Base-by-base conservation (phyloP, 2,113 vertebrate species). In the Trogon melanurus region DNA sequence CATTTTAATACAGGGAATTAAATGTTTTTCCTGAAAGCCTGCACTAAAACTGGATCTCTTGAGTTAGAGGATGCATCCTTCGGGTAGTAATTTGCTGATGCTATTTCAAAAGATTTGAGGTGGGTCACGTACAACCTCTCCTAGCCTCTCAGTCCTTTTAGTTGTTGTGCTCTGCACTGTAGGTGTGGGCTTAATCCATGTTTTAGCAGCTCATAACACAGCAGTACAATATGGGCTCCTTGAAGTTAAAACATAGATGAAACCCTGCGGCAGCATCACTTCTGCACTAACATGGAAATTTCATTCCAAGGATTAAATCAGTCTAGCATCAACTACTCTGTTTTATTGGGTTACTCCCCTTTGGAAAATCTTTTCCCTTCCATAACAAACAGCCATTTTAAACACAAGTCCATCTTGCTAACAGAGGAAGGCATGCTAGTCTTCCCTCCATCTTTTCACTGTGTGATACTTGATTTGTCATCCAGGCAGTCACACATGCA, bases 21-120 rank as follows among this genome's bases (percentile, higher is more conserved):
- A 94, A 81, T 70, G 34, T 72, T 87, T 95, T 80, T 56, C 67
- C 87, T 96, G 83, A 91, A 83, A 89, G 62, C 83, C 47, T 89
- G 72, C 47, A 75, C 54, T 94, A 81, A 81, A 70, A 74, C 45
- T 76, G 70, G 14, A 88, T 88, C 90, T 93, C 85, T 89, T 57
- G 64, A 95, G 60, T 41, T 80, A 93, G 71, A 96, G n/a, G 32
- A 89, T 84, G 50, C 48, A 56, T 84, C 65, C 74, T 95, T 91
- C 29, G 14, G 10, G 20, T 3, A 1, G 78, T 62, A 89, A 94
- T 96, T 95, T 88, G 65, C 65, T 74, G 84, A 71, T 91, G 53
- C 62, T 91, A 44, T 89, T 96, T 94, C n/a, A 21, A 65, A 92
- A 64, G 30, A n/a, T 21, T 83, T 79, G 78, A 86, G 69, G 57